These are phyloP conservation scores for Botrylloides violaceus DNA, from an alignment of 23 tunicate genomes.

Conservation along the genomic window DNA sequence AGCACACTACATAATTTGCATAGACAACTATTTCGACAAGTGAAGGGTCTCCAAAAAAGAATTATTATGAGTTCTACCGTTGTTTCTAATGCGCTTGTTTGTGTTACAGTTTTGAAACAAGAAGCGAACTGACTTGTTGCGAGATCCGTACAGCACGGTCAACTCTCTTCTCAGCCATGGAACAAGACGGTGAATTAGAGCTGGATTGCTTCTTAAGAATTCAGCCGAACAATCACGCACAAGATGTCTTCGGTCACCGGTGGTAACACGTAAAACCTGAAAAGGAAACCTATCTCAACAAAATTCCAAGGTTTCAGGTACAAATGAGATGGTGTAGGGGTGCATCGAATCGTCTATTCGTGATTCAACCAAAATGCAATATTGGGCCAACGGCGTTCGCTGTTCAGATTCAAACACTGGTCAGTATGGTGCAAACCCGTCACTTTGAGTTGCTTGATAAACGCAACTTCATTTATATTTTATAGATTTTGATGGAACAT, in stretches of 20 bases:
- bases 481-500: too few species aligned
- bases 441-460: too few species aligned
- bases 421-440: too few species aligned
- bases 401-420: too few species aligned
- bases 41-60: too few species aligned
- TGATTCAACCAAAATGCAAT: background rate
- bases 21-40: too few species aligned
- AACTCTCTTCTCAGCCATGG: slow-evolving; percentile 83
- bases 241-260: slow-evolving; percentile 34
- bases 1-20: too few species aligned
- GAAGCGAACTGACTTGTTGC: slow-evolving; percentile 31
- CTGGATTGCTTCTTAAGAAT: slow-evolving; percentile 58
- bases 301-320: background rate
- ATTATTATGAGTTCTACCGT: too few species aligned
- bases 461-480: too few species aligned
- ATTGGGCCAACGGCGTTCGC: background rate
- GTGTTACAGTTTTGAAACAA: background rate
- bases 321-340: background rate
- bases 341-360: too few species aligned
- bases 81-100: too few species aligned
- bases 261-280: slow-evolving; percentile 44
- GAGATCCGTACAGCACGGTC: slow-evolving; percentile 69
- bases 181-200: slow-evolving; percentile 58
- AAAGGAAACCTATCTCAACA: too few species aligned
- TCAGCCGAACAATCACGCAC: slow-evolving; percentile 50